A percentile compares a stretch with the other conserved stretches of the same genome.
These are phyloP conservation scores for Phortica variegata DNA, from an alignment of 1,140 invertebrate genomes.

Conservation along the genomic window DNA sequence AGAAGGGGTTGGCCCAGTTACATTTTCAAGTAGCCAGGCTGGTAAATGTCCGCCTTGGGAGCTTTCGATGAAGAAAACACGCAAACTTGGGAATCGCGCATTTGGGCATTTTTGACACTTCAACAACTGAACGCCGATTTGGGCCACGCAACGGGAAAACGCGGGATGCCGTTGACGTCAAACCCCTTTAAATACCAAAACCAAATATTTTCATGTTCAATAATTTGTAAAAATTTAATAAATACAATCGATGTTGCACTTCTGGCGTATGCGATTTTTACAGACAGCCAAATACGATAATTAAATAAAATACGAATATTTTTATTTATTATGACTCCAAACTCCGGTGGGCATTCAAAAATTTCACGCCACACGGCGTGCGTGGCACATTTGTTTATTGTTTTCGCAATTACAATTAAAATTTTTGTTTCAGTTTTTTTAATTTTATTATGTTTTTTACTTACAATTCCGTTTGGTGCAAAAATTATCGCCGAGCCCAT, in stretches of 20 bases:
- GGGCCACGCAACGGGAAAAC: too few relatives aligned
- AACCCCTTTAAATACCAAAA: conserved; percentile 18
- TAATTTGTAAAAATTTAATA: too few relatives aligned
- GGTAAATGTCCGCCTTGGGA: conserved; percentile 33
- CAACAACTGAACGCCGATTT: too few relatives aligned
- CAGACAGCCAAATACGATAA: conserved; percentile 38
- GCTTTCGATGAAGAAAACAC: conserved; percentile 18
- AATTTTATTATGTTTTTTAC: conserved; percentile 8
- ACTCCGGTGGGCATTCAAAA: conserved; percentile 13
- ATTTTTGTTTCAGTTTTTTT: conserved; percentile 34
- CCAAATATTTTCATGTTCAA: too few relatives aligned
- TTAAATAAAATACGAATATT: conserved; percentile 40
- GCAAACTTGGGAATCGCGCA: conserved; percentile 20
- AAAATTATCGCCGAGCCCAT: conserved; percentile 56
- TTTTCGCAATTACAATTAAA: conserved; percentile 55
- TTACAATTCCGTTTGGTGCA: conserved; percentile 38
- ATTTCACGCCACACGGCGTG: too few relatives aligned
- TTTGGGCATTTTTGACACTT: conserved; percentile 14
- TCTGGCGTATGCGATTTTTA: conserved; percentile 15
- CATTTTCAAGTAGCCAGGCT: conserved; percentile 31
- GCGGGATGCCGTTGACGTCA: background rate
- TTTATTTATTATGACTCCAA: conserved; percentile 11
- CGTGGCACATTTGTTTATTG: conserved; percentile 51
- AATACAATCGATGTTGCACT: background rate
- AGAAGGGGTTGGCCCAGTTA: conserved; percentile 25